phyloP scores from a whole-genome alignment of 2,888 invertebrate species.

The Lampropteryx suffumata region DNA sequence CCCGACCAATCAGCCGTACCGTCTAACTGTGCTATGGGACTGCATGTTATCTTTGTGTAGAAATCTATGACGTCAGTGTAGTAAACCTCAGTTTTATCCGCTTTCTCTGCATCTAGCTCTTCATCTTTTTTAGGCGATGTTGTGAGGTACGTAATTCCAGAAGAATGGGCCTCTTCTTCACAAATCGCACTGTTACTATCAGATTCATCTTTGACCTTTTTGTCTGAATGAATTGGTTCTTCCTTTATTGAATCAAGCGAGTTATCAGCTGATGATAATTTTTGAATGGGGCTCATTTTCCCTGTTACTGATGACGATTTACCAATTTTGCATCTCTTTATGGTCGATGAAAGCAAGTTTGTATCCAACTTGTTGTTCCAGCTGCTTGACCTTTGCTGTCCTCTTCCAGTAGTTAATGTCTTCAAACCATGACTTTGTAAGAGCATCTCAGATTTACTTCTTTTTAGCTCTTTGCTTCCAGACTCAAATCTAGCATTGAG shows the following conservation, averaged over 20 bases:
- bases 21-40: conserved; percentile 86
- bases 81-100: conserved; percentile 70
- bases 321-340: conserved; percentile 87
- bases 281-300: conserved; percentile 71
- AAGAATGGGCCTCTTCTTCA: conserved; percentile 71
- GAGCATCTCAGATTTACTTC: conserved; percentile 86
- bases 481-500: conserved; percentile 77
- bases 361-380: conserved; percentile 88
- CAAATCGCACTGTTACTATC: conserved; percentile 51
- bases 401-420: conserved; percentile 76
- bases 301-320: conserved; percentile 71
- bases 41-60: conserved; percentile 80
- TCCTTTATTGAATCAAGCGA: conserved; percentile 67
- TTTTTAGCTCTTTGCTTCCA: conserved; percentile 82
- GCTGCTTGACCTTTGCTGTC: conserved; percentile 86
- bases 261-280: conserved; percentile 54
- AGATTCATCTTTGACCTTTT: conserved; percentile 63
- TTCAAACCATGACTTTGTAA: conserved; percentile 77
- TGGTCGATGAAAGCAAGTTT: conserved; percentile 80
- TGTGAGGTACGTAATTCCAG: conserved; percentile 68
- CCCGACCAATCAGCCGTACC: conserved; percentile 87
- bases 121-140: conserved; percentile 73
- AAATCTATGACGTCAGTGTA: conserved; percentile 79
- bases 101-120: conserved; percentile 56
- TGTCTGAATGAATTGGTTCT: conserved; percentile 52